Base-by-base conservation (phyloP, 1,140 invertebrate species). In the Ephestia elutella region DNA sequence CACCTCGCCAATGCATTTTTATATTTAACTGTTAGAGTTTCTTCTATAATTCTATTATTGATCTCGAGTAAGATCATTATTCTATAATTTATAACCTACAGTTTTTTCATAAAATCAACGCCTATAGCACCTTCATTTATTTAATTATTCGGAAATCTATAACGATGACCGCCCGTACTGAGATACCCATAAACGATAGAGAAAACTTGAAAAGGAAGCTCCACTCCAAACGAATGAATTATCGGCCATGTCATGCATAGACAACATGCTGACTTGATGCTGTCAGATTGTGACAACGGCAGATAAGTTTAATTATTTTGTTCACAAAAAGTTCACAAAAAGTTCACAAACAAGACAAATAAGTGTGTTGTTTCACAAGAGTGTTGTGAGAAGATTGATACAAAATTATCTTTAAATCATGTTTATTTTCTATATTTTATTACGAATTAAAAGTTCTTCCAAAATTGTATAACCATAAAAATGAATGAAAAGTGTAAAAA, bases 21-120 rank as follows among this genome's bases (percentile, higher is more conserved):
- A 90, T 98, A 97, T 92, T 98, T 98, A 64, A 96, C 92, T 76
- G 93, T 93, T 80, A 99, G 91, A 44, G 97, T 97, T 90, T 99
- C 98, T 91, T 98, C 96, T 70, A 99, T 93, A 90, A 99, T 97
- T 89, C 97, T 94, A 91, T 99, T 99, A 90, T 98, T 97, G 90
- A 98, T 98, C 93, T 99, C 98, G 74, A 99, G 92, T 86, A 99
- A 93, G 92, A 99, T 99, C 98, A 99, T 99, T 90, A 89, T 93
- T 90, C 81, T 83, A 84, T 76, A 83, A 83, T 84, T 80, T 82
- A 84, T 86, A 85, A 78, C 81, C 87, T 88, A 87, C 83, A 84
- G 78, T 63, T 81, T 84, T 86, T 80, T 80, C 84, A 88, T 86
- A 86, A 89, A 89, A 87, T 79, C 71, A 86, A 88, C 83, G 83